These are phyloP conservation scores for Corydoras maculifer DNA, from an alignment of 2,113 vertebrate species.

Conservation along the genomic window DNA sequence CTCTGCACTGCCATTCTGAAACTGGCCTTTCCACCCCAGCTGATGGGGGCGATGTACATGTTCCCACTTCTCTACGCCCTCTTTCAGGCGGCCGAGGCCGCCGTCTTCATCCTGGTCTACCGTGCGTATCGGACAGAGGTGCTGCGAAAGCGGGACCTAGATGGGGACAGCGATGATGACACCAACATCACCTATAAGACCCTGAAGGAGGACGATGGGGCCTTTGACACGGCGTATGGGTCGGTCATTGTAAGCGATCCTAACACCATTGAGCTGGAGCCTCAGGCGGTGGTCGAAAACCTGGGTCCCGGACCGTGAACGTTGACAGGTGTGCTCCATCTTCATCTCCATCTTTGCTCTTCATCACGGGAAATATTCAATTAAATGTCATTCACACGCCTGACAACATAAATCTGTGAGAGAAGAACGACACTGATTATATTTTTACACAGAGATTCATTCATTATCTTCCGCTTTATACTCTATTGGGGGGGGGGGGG, in stretches of 20 bases:
- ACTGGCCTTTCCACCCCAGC: constrained; percentile 84
- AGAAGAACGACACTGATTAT: too few species aligned
- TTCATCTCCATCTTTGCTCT: too few species aligned
- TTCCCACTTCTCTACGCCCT: constrained; percentile 93
- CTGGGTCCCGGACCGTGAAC: constrained; percentile 35
- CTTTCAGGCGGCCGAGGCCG: constrained; percentile 90
- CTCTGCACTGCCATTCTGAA: constrained; percentile 96
- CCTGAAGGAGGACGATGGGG: constrained; percentile 81
- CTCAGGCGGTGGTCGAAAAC: constrained; percentile 47
- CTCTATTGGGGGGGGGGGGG: too few species aligned
- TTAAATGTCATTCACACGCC: too few species aligned
- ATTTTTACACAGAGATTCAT: too few species aligned
- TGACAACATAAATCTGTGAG: too few species aligned
- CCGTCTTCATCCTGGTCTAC: constrained; percentile 84
- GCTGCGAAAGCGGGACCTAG: constrained; percentile 71
- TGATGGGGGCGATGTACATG: constrained; percentile 93
- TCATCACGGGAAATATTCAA: too few species aligned
- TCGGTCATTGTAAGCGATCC: constrained; percentile 72
- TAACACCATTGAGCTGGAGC: constrained; percentile 66
- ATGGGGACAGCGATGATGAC: constrained; percentile 68
- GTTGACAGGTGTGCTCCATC: too few species aligned
- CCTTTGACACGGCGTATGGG: constrained; percentile 78
- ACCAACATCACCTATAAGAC: constrained; percentile 84
- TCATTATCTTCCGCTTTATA: too few species aligned
- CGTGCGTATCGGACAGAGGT: constrained; percentile 78